Evolutionary conservation across 1,140 invertebrate species (phyloP), one percentile per base, ranked within the genome.

Genomic region (Dreissena polymorpha): DNA sequence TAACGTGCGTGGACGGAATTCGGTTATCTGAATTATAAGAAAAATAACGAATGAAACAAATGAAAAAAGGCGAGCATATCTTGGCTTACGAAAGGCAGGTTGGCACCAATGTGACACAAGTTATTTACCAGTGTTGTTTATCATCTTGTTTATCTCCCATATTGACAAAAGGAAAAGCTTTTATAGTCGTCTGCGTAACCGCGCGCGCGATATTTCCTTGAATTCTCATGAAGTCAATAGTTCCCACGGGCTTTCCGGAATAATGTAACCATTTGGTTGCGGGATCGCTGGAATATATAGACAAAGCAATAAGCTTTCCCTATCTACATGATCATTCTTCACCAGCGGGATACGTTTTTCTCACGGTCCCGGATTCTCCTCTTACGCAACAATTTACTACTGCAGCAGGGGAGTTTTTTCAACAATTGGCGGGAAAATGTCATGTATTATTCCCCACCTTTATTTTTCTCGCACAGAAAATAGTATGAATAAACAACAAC

Each of bases 311-410:
- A 60, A 60, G 21, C 57, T 18, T 60, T 23, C 21, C 57, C 57
- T 60, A 23, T 18, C 16, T 60, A n/a, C 57, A 60, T 13, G 76
- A 78, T 78, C 76, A 60, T 78, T 78, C 68, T 78, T 78, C 76
- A 78, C 76, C 76, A 69, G 64, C 57, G 53, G 49, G 21, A 39
- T 70, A 69, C 51, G 25, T 18, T 50, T 53, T 78, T 78, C 76
- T 78, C 76, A 78, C 76, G 76, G 63, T 78, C 76, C 29, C 67
- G 60, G 76, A 78, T 69, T 78, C 76, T 49, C 69, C 57, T 68
- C 67, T 78, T 78, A 78, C 76, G 76, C 76, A 78, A 78, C 76
- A 69, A 78, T 78, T 78, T 78, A 69, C 65, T 69, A 69, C 51
- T 55, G 16, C 57, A 10, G 23, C 76, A 78, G 76, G 21, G n/a